Evolutionary conservation across 2,797 vertebrate species (phyloP), one percentile per base, ranked within the genome.

Genomic region (Hyperoplus immaculatus): DNA sequence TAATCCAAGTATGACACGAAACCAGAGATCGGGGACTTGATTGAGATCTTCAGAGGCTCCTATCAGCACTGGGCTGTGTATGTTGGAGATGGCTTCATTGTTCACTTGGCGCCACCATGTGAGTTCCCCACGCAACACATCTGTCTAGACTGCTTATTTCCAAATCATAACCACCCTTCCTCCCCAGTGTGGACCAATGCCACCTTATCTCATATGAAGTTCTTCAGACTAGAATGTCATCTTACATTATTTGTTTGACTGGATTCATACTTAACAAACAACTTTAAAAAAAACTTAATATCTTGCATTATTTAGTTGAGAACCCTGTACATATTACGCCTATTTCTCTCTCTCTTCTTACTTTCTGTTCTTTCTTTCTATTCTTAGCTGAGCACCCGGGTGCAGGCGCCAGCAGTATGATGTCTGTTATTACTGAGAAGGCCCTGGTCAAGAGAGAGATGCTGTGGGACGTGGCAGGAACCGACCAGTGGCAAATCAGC

Each of bases 1-100:
- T 67, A 6, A 70, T 78, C n/a, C 15, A 72, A 95, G 91, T 88
- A 86, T 78, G 90, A 95, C 1, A 45, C 77, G 54, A 94, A 95
- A 67, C 94, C 93, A 5, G 61, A 95, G 55, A 73, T 14, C 1
- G 96, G 96, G 2, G 96, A 96, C 82, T 70, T 96, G 77, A 94
- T 96, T 1, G 96, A 96, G 82, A 93, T 96, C 56, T 90, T 86
- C 64, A 88, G 95, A 8, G 84, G 91, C 2, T 38, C 68, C 4
- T 96, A 96, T 59, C 93, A 95, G 58, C 96, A 96, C 84, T 96
- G 96, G 95, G 96, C 91, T 4, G 75, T 96, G 42, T 96, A 96
- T 49, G 81, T 96, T 8, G 96, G 95, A 0, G 78, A 96, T 2
- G 95, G 94, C 50, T 94, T 62, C 0, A 84, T 96, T 21, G 89